Conservation (phyloP, 23 tunicate species). For the Aplidium turbinatum region DNA sequence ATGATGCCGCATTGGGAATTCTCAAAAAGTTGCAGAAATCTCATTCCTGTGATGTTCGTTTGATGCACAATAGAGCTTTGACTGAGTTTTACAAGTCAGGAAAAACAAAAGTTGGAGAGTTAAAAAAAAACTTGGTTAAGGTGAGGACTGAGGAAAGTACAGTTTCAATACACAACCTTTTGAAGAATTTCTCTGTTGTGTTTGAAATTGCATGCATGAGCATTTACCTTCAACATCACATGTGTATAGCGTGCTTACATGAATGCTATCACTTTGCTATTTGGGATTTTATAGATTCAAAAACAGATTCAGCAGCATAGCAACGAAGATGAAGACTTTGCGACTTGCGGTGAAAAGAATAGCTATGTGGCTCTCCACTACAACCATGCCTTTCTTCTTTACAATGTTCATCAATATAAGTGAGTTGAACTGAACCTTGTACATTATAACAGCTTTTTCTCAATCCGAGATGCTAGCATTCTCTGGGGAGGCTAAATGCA, state of each 20-base stretch:
- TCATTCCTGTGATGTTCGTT: slow-evolving; percentile 57
- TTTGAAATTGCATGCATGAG: too few relatives aligned
- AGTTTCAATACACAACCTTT: too few relatives aligned
- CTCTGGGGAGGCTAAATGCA: too few relatives aligned
- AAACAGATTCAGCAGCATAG: slow-evolving; percentile 60
- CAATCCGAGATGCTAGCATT: too few relatives aligned
- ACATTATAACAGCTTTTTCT: too few relatives aligned
- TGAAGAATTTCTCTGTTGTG: too few relatives aligned
- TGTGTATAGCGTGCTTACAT: too few relatives aligned
- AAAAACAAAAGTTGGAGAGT: slow-evolving; percentile 61
- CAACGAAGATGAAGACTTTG: slow-evolving; percentile 81
- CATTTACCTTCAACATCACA: too few relatives aligned
- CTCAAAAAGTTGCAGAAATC: slow-evolving; percentile 64
- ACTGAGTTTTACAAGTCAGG: slow-evolving; percentile 77
- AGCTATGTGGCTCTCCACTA: slow-evolving; percentile 42
- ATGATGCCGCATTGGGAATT: slow-evolving; percentile 43
- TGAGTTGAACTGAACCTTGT: too few relatives aligned
- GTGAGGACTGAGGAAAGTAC: too few relatives aligned
- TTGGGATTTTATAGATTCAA: slow-evolving; percentile 65
- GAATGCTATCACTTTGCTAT: too few relatives aligned
- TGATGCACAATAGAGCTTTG: slow-evolving; percentile 71
- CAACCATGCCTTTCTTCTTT: slow-evolving; percentile 65
- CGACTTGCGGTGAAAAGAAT: slow-evolving; percentile 26
- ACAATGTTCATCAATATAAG: slow-evolving; percentile 74
- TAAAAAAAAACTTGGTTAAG: slow-evolving; percentile 46